Base-by-base conservation (phyloP, 1,140 invertebrate genomes). In the Teleopsis dalmanni region DNA sequence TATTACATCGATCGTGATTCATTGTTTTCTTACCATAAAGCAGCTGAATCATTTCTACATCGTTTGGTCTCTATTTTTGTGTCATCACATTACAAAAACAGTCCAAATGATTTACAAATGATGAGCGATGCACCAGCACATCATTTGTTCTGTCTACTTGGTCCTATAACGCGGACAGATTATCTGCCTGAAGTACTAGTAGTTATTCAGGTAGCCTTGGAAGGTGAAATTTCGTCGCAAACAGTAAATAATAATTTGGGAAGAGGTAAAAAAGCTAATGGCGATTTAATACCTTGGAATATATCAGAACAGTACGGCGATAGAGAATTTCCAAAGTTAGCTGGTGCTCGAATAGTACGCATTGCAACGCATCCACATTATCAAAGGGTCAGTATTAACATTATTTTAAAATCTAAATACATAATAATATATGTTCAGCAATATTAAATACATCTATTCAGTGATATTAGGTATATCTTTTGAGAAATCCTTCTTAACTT, bases 291-390 rank as follows among this genome's bases (percentile, higher is more conserved):
- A 58, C 96, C 96, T 1, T 99, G 96, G 96, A 96, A 93, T 21
- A 78, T 99, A 1, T 88, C 91, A 5, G 94, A 98, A 66, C 94
- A 98, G 67, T 98, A 87, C 71, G 87, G 94, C 54, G 94, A 98
- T 71, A 76, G 84, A 53, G 87, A 97, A 65, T 99, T 99, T 72
- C 88, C 93, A 8, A 80, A 82, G 45, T 74, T 99, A 2, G 83
- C 87, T 51, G 96, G 96, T 7, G 93, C 87, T 14, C 77, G 96
- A 51, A 82, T 99, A 47, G 90, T 99, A 14, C 76, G 96, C 31
- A 95, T 99, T 48, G 96, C 96, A 2, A 98, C 95, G 3, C 95
- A 99, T 82, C 96, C 97, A 0, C 91, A 97, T 57, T 98, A 97
- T 72, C 94, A 98, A 75, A 76, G 84, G 54, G 88, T 91, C 75